Conservation (phyloP, 2,888 invertebrate genomes). For the Geotrupes spiniger region DNA sequence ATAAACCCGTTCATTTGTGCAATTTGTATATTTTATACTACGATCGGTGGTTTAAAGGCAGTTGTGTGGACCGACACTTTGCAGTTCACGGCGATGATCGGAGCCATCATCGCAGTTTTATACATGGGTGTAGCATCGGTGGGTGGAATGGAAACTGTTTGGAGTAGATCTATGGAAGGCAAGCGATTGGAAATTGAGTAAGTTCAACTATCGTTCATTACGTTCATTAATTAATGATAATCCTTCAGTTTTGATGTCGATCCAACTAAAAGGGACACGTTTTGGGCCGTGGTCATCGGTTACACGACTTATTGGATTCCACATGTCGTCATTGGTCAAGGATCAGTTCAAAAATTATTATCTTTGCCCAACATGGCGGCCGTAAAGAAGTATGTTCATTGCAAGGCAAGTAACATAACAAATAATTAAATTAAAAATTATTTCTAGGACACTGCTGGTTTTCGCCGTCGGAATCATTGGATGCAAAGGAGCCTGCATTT, state of each 20-base stretch:
- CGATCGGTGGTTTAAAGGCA: slow-evolving; percentile 62
- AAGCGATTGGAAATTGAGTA: slow-evolving; percentile 54
- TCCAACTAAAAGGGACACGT: slow-evolving; percentile 59
- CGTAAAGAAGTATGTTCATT: slow-evolving; percentile 51
- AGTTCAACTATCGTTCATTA: not conserved
- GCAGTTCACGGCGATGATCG: slow-evolving; percentile 55
- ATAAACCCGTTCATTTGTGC: slow-evolving; percentile 64
- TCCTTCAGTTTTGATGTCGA: slow-evolving; percentile 58
- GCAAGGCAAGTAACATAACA: not conserved
- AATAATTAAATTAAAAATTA: not conserved
- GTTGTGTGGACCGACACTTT: slow-evolving; percentile 59
- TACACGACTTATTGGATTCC: slow-evolving; percentile 52
- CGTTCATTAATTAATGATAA: not conserved
- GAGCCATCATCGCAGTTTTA: slow-evolving; percentile 54
- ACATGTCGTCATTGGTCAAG: slow-evolving; percentile 57
- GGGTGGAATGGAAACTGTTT: slow-evolving; percentile 57
- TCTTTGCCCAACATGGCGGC: slow-evolving; percentile 57
- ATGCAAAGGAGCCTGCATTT: slow-evolving; percentile 20
- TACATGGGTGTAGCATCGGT: slow-evolving; percentile 54
- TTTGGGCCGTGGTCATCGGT: slow-evolving; percentile 60
- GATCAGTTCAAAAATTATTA: slow-evolving; percentile 59
- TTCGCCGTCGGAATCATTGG: slow-evolving; percentile 21
- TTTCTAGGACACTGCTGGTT: not conserved
- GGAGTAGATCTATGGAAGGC: slow-evolving; percentile 56
- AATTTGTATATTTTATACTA: slow-evolving; percentile 71